phyloP scores from a whole-genome alignment of 2,797 vertebrate genomes.

The Telmatherina bonti region DNA sequence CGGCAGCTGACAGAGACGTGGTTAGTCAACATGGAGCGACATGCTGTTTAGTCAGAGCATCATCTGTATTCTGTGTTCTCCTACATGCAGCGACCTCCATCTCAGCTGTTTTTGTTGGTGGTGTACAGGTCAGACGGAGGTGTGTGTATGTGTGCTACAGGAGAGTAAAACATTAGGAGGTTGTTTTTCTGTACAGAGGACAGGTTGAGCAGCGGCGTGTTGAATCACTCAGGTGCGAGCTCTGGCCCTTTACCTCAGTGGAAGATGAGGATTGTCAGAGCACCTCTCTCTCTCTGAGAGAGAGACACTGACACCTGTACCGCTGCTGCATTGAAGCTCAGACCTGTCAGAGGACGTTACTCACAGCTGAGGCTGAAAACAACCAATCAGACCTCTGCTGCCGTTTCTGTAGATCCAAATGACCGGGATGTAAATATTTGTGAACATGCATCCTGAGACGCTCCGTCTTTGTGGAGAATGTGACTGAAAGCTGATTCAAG shows the following conservation, averaged over 20 bases:
- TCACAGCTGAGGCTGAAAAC: conserved; percentile 46
- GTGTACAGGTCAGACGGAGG: conserved; percentile 5
- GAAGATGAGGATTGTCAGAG: conserved; percentile 20
- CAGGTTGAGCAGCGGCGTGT: conserved; percentile 29
- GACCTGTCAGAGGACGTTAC: conserved; percentile 7
- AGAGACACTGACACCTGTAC: conserved; percentile 13
- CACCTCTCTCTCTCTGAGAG: conserved; percentile 14
- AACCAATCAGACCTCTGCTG: conserved; percentile 32
- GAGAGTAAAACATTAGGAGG: conserved; percentile 11
- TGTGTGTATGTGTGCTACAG: background rate
- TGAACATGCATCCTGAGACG: conserved; percentile 15
- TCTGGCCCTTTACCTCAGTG: conserved; percentile 33
- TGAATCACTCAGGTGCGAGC: conserved; percentile 28
- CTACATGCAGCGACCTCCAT: conserved; percentile 4
- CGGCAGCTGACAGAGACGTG: background rate
- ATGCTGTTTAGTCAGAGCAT: background rate
- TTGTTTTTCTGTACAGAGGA: conserved; percentile 22
- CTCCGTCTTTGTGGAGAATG: conserved; percentile 8
- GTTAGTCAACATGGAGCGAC: conserved; percentile 3
- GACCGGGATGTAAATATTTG: conserved; percentile 11
- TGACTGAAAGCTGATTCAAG: conserved; percentile 13
- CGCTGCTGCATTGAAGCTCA: conserved; percentile 11
- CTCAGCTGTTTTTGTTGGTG: background rate
- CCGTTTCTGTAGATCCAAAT: conserved; percentile 9
- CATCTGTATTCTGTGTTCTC: background rate